Base-by-base conservation (phyloP, 2,888 invertebrate genomes). In the Epirrhoe tristata region DNA sequence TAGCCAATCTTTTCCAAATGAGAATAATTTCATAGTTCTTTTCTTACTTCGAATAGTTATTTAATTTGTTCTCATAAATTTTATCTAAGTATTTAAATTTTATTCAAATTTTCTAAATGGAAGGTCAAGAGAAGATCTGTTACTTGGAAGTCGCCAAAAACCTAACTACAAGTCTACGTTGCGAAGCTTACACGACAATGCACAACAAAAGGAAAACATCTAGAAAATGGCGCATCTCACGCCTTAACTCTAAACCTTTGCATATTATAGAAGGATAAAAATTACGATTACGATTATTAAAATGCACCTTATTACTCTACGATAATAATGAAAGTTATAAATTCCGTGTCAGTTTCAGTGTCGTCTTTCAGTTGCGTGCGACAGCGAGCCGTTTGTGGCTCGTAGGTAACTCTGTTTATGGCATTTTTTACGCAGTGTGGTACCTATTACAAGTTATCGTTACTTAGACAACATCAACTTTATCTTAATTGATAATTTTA, bases 111-210 rank as follows among this genome's bases (percentile, higher is more conserved):
- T 78, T 84, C 89, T 90, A 91, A 89, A 80, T 92, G 92, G 92
- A 92, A 92, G 92, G 85, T 87, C 82, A 81, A 81, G 83, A 91
- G 90, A 90, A 91, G 90, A 88, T 88, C 82, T 80, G 86, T 90
- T 89, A 85, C 87, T 90, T 90, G 93, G 92, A 92, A 92, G 93
- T 90, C 85, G 89, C 89, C 86, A 59, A 84, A 83, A 88, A 88
- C 91, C 92, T 91, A 91, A 87, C 92, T 92, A 92, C 86, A 83
- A 88, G 85, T 85, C 91, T 91, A 91, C 87, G 72, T 79, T 81
- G 89, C 89, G 81, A 90, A 91, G 90, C 92, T 85, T 88, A 88
- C 87, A 89, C 83, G 86, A 88, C 87, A 79, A 87, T 84, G 87
- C 88, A 91, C 90, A 90, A 92, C 91, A 91, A 82, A 85, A 86